Evolutionary conservation across 2,888 invertebrate species (phyloP), one percentile per base, ranked within the genome.

Genomic region (Euproctis similis): DNA sequence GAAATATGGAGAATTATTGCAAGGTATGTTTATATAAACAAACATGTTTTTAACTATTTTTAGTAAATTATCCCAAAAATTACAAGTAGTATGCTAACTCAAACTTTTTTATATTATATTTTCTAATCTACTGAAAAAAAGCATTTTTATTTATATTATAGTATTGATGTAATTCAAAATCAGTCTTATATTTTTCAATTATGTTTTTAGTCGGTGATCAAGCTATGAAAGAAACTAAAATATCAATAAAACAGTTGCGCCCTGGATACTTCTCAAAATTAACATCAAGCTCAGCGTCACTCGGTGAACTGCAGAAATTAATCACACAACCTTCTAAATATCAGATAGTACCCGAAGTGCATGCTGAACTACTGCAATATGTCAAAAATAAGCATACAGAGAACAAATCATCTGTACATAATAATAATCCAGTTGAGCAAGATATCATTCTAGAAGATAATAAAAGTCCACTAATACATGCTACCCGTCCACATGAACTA

Each of bases 1-100:
- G 46, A 88, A 88, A 57, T 91, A 88, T 73, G 87, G 89, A 6
- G 92, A 92, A 59, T 66, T 92, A 5, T 65, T 92, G 38, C 88
- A 91, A 85, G 90, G 92, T 92, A 69, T 31, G 40, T 34, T 24
- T 51, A 12, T 43, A 40, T 43, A 43, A 44, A 43, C 31, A 28
- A 7, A 10, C 3, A 8, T 10, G 10, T 9, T 21, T 10, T 3
- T 19, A 17, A 1, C 4, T 17, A 17, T 4, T 2, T 19, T 19
- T n/a, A 8, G 19, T n/a, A 19, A 19, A 19, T 8, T 8, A 19
- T n/a, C n/a, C n/a, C n/a, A n/a, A n/a, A n/a, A n/a, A n/a, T n/a
- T n/a, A n/a, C n/a, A n/a, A n/a, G n/a, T n/a, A n/a, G n/a, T n/a
- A n/a, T n/a, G n/a, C n/a, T n/a, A n/a, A n/a, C n/a, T n/a, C n/a